These are phyloP conservation scores for Grapholita molesta DNA, from an alignment of 1,140 invertebrate species.

Conservation along the genomic window DNA sequence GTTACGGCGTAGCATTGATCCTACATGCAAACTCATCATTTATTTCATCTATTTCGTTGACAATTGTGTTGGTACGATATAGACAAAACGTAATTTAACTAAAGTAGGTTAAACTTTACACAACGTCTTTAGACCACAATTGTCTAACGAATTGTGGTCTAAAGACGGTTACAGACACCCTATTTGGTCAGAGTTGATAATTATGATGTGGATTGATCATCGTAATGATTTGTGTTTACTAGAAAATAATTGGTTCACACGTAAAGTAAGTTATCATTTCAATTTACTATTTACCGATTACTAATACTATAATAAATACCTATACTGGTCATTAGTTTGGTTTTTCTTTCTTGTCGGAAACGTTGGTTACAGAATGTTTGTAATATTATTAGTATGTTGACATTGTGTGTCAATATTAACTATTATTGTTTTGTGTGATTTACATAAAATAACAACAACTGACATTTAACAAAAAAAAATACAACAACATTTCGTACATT, in stretches of 20 bases:
- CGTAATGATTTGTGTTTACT: neutral
- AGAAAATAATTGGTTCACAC: neutral
- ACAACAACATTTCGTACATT: no score
- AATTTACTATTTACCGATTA: neutral
- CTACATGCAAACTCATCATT: no score
- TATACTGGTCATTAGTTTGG: neutral
- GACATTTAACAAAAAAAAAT: neutral
- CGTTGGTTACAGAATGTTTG: neutral
- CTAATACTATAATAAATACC: neutral
- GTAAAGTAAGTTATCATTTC: neutral
- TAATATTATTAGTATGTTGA: no score
- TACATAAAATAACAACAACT: slow-evolving; percentile 5
- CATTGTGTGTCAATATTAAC: slow-evolving; percentile 1
- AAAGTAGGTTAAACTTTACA: no score
- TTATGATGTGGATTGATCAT: neutral
- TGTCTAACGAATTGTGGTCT: no score
- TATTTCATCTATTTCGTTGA: no score
- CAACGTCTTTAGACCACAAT: no score
- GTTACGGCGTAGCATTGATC: neutral
- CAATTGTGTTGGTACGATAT: no score
- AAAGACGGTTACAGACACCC: no score
- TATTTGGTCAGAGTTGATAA: neutral
- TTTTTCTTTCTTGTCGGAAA: neutral
- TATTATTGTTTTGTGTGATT: neutral
- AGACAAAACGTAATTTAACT: no score